Conservation (phyloP, 2,113 vertebrate species). For the Paramormyrops kingsleyae region DNA sequence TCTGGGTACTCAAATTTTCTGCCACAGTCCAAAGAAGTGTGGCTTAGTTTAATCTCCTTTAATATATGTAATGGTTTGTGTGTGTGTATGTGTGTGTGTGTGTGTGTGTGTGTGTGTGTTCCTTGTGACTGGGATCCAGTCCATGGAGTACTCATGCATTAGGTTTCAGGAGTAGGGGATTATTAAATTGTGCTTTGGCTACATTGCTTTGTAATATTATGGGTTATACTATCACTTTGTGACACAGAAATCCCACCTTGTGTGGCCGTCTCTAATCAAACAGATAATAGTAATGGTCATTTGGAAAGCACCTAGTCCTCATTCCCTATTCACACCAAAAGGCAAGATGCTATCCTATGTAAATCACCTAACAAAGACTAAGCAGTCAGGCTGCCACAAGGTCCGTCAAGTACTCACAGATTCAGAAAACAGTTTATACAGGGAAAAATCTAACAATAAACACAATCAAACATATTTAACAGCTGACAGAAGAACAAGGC, state of each 20-base stretch:
- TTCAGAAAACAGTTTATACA: no score
- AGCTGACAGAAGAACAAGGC: no score
- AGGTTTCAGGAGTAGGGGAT: no score
- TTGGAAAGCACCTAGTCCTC: not conserved
- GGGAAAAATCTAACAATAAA: no score
- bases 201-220: no score
- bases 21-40: not conserved
- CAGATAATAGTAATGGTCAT: not conserved
- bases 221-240: not conserved
- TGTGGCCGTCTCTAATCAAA: not conserved
- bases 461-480: no score
- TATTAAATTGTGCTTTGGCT: no score
- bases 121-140: no score
- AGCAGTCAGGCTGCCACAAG: not conserved
- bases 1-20: not conserved
- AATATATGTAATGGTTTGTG: not conserved
- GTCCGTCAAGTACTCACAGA: no score
- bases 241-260: not conserved
- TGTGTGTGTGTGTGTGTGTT: no score
- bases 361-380: not conserved
- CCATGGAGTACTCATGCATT: no score
- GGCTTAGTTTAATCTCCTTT: not conserved
- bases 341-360: not conserved
- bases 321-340: not conserved
- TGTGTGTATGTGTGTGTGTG: no score